These are phyloP conservation scores for Bombyx mori DNA, from an alignment of 1,140 invertebrate genomes.

Conservation along the genomic window DNA sequence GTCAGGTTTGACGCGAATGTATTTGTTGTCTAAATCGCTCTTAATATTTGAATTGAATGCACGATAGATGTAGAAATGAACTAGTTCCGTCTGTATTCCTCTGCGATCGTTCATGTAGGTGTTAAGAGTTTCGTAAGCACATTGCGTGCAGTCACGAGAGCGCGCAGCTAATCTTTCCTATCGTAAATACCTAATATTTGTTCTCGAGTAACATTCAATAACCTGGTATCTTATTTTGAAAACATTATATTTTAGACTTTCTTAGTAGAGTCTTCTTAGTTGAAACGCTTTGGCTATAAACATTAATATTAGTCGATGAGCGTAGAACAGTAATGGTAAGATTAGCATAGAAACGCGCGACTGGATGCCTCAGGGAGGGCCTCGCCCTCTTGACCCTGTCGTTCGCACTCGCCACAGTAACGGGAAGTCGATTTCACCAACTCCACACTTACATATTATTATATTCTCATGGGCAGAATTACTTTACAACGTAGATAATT, in stretches of 20 bases:
- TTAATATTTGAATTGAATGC: conserved; percentile 71
- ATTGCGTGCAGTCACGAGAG: conserved; percentile 22
- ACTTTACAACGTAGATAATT: too few species aligned
- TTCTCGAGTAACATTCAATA: too few species aligned
- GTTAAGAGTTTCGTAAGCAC: conserved; percentile 50
- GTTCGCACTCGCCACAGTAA: conserved; percentile 51
- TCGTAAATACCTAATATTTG: too few species aligned
- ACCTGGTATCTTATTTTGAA: too few species aligned
- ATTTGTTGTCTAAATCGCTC: conserved; percentile 67
- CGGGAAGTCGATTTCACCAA: conserved; percentile 45
- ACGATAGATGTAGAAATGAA: conserved; percentile 62
- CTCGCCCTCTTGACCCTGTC: conserved; percentile 60
- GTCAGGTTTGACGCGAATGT: conserved; percentile 53
- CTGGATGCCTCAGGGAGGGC: conserved; percentile 51
- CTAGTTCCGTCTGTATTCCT: conserved; percentile 51
- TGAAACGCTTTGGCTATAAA: conserved; percentile 46
- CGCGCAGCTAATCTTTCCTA: too few species aligned
- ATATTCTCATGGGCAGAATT: too few species aligned
- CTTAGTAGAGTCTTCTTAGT: conserved; percentile 17
- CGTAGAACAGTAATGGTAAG: conserved; percentile 49
- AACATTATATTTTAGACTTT: too few species aligned
- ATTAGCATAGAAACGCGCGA: conserved; percentile 65
- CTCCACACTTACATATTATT: conserved; percentile 19
- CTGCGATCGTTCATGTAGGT: conserved; percentile 40
- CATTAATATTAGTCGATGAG: conserved; percentile 58